These are phyloP conservation scores for Trialeurodes vaporariorum DNA, from an alignment of 1,140 invertebrate species.

Conservation along the genomic window DNA sequence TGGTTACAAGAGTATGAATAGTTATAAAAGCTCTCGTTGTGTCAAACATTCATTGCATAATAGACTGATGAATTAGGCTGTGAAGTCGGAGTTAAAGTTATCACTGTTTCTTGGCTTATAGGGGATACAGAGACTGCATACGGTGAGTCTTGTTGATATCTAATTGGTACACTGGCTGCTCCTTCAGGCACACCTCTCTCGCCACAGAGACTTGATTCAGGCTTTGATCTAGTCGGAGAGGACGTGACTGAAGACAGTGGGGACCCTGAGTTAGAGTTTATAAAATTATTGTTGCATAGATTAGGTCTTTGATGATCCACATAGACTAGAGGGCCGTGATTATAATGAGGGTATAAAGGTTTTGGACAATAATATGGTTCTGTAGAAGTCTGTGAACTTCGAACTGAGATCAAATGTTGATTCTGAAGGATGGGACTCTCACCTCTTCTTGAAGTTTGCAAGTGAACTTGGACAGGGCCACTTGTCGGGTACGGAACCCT, in stretches of 20 bases:
- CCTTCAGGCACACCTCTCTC: conserved; percentile 33
- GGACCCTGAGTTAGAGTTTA: conserved; percentile 7
- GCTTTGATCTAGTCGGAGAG: conserved; percentile 35
- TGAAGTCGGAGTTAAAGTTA: conserved; percentile 26
- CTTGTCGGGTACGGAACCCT: conserved; percentile 29
- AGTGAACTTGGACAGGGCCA: conserved; percentile 31
- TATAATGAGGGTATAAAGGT: conserved; percentile 14
- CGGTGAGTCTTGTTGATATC: conserved; percentile 11
- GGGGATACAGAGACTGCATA: conserved; percentile 1
- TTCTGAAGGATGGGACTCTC: conserved; percentile 30
- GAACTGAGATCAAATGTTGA: conserved; percentile 3
- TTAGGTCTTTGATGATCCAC: background rate
- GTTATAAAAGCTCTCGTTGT: conserved; percentile 12
- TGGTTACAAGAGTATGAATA: background rate
- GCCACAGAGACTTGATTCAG: conserved; percentile 12
- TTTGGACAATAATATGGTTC: conserved; percentile 10
- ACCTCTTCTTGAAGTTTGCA: conserved; percentile 27
- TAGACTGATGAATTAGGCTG: conserved; percentile 30
- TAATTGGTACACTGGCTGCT: conserved; percentile 31
- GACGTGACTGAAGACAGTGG: conserved; percentile 33
- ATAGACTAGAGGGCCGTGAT: conserved; percentile 16
- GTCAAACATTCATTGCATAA: conserved; percentile 41
- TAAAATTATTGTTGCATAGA: background rate
- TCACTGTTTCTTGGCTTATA: conserved; percentile 9
- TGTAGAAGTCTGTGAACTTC: conserved; percentile 5